Base-by-base conservation (phyloP, 1,140 invertebrate genomes). In the Drosophila kohkoa region DNA sequence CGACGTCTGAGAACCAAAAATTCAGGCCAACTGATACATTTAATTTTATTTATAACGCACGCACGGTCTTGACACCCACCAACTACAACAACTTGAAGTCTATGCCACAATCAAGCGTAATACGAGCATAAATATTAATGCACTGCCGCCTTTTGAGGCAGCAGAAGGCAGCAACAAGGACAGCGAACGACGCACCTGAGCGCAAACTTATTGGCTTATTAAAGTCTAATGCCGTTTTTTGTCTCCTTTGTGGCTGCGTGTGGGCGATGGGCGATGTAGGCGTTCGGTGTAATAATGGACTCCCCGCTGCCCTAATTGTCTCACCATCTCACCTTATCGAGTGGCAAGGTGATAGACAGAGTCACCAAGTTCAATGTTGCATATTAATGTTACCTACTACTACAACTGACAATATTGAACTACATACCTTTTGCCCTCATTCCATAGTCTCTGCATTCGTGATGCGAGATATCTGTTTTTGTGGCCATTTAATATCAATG, bases 161-260 rank as follows among this genome's bases (percentile, higher is more conserved):
- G 46, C 45, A 46, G 16, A 49, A 13, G 41, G 20, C 20, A 43
- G 35, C 52, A 13, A 25, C 35, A 15, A 38, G 60, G 41, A 16
- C 60, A 15, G 38, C 20, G 10, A 20, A 55, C 69, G 64, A 71
- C 68, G 74, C 82, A 79, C 85, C 85, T 71, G 54, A 48, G 57
- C 74, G 85, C 86, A 85, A 90, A 89, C 85, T 90, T 89, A 89
- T 89, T 90, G 85, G 81, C 85, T 89, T 89, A 89, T 89, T 89
- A 89, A 89, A 90, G 72, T 64, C 78, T 89, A 85, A 89, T 90
- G 85, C 64, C 43, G 51, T 32, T 79, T 65, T 64, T 71, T 71
- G 35, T 52, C 48, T 49, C 11, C 48, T 25, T 25, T 25, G 20
- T 25, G 20, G 20, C 32, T 32, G 7, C 8, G 2, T 35, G 7